Evolutionary conservation across 1,140 invertebrate species (phyloP).

Genomic region (Drosophila burlai): DNA sequence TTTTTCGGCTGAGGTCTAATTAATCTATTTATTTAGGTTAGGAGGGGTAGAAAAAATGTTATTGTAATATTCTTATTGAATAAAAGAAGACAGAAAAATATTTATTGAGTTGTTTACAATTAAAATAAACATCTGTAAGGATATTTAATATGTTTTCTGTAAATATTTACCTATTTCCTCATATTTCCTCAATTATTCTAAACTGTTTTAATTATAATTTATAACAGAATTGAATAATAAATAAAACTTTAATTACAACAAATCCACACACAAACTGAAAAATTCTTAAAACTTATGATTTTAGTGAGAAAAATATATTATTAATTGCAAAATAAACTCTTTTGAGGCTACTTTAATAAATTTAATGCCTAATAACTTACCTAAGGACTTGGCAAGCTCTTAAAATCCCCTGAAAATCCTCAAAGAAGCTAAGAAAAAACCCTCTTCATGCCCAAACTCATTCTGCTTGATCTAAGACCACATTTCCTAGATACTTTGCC

Average conservation of each 20-base stretch:
- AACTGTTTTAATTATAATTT: not conserved
- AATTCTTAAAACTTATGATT: not conserved
- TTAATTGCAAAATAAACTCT: not conserved
- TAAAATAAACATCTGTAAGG: not conserved
- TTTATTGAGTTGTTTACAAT: not conserved
- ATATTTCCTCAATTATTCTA: not conserved
- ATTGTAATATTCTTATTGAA: not conserved
- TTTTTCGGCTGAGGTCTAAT: constrained; percentile 24
- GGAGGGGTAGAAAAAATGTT: not conserved
- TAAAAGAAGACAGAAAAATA: not conserved
- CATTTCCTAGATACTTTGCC: constrained; percentile 12
- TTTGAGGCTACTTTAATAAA: not conserved
- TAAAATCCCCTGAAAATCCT: not conserved
- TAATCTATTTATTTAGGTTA: constrained; percentile 35
- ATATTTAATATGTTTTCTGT: not conserved
- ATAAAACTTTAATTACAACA: not conserved
- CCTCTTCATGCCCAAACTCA: not conserved
- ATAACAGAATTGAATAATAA: not conserved
- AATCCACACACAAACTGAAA: not conserved
- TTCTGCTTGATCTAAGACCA: constrained; percentile 1
- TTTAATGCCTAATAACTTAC: not conserved
- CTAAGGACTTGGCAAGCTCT: not conserved
- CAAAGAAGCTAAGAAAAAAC: not conserved
- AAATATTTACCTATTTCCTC: not conserved
- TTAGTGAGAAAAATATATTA: not conserved